A percentile compares a stretch with the other conserved stretches of the same genome.
These are phyloP conservation scores for Scomberomorus guttatus DNA, from an alignment of 2,797 vertebrate species.

Conservation along the genomic window DNA sequence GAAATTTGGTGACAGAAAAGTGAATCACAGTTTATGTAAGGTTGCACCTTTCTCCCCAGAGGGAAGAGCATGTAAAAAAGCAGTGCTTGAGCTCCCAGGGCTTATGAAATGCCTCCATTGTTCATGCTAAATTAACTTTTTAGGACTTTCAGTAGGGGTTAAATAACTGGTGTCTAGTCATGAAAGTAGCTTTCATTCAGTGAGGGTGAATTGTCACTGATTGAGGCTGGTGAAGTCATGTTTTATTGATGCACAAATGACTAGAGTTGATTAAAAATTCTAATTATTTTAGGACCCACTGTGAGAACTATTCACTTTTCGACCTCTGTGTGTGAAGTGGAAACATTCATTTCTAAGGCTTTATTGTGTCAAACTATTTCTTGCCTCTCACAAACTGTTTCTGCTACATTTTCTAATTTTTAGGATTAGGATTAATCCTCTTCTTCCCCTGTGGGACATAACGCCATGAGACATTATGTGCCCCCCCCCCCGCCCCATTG, in stretches of 20 bases:
- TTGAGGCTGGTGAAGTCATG: not conserved
- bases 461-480: too few species aligned
- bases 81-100: slow-evolving; percentile 30
- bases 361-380: too few species aligned
- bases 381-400: too few species aligned
- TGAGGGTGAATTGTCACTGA: not conserved
- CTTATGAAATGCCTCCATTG: slow-evolving; percentile 58
- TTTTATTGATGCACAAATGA: not conserved
- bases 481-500: too few species aligned
- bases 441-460: too few species aligned
- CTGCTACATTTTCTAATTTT: too few species aligned
- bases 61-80: slow-evolving; percentile 10
- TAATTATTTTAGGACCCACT: not conserved
- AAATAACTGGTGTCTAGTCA: slow-evolving; percentile 18
- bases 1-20: slow-evolving; percentile 61
- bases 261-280: not conserved
- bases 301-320: not conserved
- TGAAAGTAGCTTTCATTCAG: not conserved
- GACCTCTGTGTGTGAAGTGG: too few species aligned
- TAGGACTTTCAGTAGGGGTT: slow-evolving; percentile 31
- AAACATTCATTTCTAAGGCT: too few species aligned
- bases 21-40: slow-evolving; percentile 68
- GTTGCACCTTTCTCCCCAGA: slow-evolving; percentile 37
- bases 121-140: slow-evolving; percentile 46
- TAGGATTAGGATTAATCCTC: too few species aligned